Base-by-base conservation (phyloP, 2,888 invertebrate species). In the Sesia apiformis region DNA sequence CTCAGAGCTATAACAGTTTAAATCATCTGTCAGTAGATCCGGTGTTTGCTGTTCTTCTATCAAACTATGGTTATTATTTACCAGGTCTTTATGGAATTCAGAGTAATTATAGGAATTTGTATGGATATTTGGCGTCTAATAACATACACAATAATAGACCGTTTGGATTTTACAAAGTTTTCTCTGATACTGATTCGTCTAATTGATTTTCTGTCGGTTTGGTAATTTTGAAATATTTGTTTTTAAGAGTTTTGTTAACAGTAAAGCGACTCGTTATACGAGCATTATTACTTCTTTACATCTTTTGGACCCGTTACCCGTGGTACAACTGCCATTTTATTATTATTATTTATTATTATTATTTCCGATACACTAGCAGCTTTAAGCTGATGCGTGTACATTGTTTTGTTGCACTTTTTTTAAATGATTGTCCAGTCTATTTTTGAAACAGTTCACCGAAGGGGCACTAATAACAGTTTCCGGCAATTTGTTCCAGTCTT, bases 101-200 rank as follows among this genome's bases (percentile, higher is more conserved):
- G n/a, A 73, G 69, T 57, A 74, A 76, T 56, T 88, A 85, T 58
- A 81, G 77, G 57, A 91, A 92, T 63, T 72, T 92, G 53, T 93
- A 93, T 66, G 92, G 92, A 1, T 91, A 93, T 71, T 81, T 89
- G 62, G 92, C 93, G 23, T 89, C 91, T 4, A 93, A 93, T 69
- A 93, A 92, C 71, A 91, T 92, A 63, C 93, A 93, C 68, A 93
- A 93, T 65, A 92, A 92, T 67, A 86, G 89, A 69, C 93, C 93
- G 1, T 92, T 93, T 66, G 93, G 92, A 49, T 76, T 87, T 41
- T 93, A 93, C 67, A 93, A 93, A 70, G 59, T 85, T 54, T 84
- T 74, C 65, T 81, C 85, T 4, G 87, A 88, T 60, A 81, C 78
- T n/a, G 79, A 86, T 71, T 78, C 82, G 38, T 74, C 61, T 3